Evolutionary conservation across 2,113 vertebrate species (phyloP), one percentile per base, ranked within the genome.

Genomic region (Rhombomys opimus): DNA sequence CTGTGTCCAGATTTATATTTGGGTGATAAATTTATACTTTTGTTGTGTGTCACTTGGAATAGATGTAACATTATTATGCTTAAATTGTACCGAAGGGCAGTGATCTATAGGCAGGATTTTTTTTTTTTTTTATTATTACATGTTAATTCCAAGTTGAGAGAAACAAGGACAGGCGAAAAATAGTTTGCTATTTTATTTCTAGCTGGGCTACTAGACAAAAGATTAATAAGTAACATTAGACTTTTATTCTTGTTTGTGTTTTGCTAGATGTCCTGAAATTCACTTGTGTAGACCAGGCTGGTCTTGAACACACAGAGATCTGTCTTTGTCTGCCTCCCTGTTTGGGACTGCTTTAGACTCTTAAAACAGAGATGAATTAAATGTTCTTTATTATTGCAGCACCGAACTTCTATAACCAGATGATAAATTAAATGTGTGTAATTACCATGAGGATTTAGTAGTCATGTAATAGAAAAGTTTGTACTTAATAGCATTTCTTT

Each of bases 281-380:
- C 52, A 81, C 78, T n/a, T 46, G 0, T n/a, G 12, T 81, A 35
- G 9, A 57, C 4, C 32, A 57, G 9, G 17, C 20, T 22, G 32
- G 32, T 46, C 78, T 81, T 59, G 52, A 76, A 76, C 75, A 27
- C 75, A 46, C 22, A 46, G 75, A 76, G 75, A 76, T 76, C 38
- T 76, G 41, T 27, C 41, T 57, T 13, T 14, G 12, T 76, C 38
- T 81, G 78, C 52, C 32, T 81, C 35, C 52, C 52, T 57, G 20
- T 12, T 14, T 59, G 35, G 52, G 78, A 81, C 35, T 81, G 52
- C 18, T 81, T 57, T 57, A 81, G 65, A 75, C 20, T 94, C 8
- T 96, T 93, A 92, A 91, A 88, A 77, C 68, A 89, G 73, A 89
- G 57, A 68, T 94, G 77, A 80, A 30, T 1, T 57, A 77, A 38